Evolutionary conservation across 2,797 vertebrate genomes (phyloP).

Genomic region (Poecilia velifera): DNA sequence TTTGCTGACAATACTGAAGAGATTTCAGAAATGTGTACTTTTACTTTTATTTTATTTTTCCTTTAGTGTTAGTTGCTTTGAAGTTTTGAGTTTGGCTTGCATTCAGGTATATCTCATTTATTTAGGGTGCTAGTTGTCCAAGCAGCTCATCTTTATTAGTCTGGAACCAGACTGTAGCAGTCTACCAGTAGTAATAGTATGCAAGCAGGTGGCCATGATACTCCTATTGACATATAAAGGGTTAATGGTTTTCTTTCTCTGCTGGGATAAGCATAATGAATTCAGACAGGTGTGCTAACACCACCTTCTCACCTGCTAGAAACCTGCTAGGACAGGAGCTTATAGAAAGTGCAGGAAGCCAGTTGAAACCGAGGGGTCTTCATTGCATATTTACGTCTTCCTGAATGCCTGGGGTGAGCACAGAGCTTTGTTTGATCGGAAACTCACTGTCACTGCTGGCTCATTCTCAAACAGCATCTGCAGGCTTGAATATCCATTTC

Average conservation of each 20-base stretch:
- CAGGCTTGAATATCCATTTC: constrained; percentile 16
- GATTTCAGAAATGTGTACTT: not conserved
- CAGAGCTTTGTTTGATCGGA: constrained; percentile 43
- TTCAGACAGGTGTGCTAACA: constrained; percentile 64
- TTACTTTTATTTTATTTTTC: not conserved
- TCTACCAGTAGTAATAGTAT: not conserved
- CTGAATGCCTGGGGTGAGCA: constrained; percentile 51
- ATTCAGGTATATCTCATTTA: not conserved
- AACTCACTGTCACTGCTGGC: constrained; percentile 35
- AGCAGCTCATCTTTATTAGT: not conserved
- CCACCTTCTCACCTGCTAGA: constrained; percentile 63
- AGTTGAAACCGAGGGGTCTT: constrained; percentile 41
- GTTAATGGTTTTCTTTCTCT: constrained; percentile 44
- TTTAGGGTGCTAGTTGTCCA: not conserved
- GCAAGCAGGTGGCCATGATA: constrained; percentile 20
- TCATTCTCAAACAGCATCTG: constrained; percentile 44
- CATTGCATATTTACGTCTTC: constrained; percentile 45
- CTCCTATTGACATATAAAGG: constrained; percentile 46
- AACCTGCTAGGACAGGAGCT: constrained; percentile 63
- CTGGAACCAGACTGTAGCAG: constrained; percentile 1
- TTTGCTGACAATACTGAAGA: constrained; percentile 32
- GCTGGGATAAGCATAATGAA: constrained; percentile 58
- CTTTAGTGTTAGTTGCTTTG: constrained; percentile 3
- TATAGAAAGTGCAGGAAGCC: constrained; percentile 48
- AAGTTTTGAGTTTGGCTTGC: not conserved